Percentiles rank a stretch among this genome's conserved stretches.
These are phyloP conservation scores for Tanypteryx hageni DNA, from an alignment of 2,888 invertebrate genomes.

Conservation along the genomic window DNA sequence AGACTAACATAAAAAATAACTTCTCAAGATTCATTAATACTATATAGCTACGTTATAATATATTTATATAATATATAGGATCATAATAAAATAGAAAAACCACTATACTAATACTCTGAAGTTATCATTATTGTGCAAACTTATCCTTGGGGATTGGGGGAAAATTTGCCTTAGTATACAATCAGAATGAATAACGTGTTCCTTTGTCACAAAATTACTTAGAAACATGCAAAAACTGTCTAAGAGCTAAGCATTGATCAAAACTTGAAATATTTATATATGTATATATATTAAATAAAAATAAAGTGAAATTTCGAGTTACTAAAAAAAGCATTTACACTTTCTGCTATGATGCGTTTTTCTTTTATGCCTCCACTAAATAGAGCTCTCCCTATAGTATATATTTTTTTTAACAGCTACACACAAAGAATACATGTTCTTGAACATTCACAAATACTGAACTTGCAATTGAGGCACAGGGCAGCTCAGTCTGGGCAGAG, in stretches of 20 bases:
- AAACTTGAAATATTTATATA: conserved; percentile 65
- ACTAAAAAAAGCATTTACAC: conserved; percentile 68
- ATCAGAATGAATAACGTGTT: conserved; percentile 66
- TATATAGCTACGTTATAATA: conserved; percentile 69
- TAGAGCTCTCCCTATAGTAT: conserved; percentile 66
- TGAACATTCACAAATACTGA: conserved; percentile 70
- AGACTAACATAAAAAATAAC: conserved; percentile 71
- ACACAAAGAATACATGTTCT: conserved; percentile 68
- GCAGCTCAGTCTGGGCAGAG: conserved; percentile 69
- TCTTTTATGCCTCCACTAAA: conserved; percentile 65
- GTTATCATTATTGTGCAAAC: conserved; percentile 69
- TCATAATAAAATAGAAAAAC: conserved; percentile 72
- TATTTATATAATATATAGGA: conserved; percentile 71
- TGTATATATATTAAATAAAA: conserved; percentile 66
- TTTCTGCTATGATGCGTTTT: conserved; percentile 67
- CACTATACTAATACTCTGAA: conserved; percentile 69
- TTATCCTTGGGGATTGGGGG: conserved; percentile 68
- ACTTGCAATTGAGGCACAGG: conserved; percentile 69
- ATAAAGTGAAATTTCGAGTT: conserved; percentile 64
- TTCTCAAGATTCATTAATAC: conserved; percentile 69
- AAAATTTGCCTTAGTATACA: conserved; percentile 69
- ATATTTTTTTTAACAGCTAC: conserved; percentile 67
- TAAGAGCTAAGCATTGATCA: conserved; percentile 68
- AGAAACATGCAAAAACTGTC: conserved; percentile 69
- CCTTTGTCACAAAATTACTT: conserved; percentile 67